Evolutionary conservation across 1,140 invertebrate species (phyloP), one percentile per base, ranked within the genome.

Genomic region (Drosophila paulistorum): DNA sequence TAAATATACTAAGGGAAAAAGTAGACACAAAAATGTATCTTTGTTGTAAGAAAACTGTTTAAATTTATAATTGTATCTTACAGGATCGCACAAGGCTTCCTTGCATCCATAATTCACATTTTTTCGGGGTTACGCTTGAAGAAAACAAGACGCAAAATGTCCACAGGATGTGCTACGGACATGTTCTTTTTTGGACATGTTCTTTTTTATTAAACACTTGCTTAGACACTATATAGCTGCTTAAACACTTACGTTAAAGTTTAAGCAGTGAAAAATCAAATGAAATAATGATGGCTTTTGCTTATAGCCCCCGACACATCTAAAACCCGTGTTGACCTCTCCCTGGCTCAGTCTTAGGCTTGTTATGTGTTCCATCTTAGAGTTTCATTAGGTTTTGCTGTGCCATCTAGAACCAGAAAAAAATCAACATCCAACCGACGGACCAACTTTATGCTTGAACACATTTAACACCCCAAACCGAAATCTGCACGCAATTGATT

Each of bases 401-500:
- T 20, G 45, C 17, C 45, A 51, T 51, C 17, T 10, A 51, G 45
- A 48, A 48, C 17, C 45, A 48, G 45, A 48, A 48, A 61, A 20
- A 13, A 11, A 23, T 42, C 63, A 69, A 39, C 10, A 39, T 39
- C 37, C 37, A n/a, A 13, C 37, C 37, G 37, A 17, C 23, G 61
- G 30, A 65, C 20, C 67, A 51, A 65, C 76, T 73, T 84, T 83
- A 77, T 89, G 79, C 83, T 69, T 89, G 79, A 79, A 67, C 79
- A 87, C 83, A 87, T 83, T 72, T 68, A 69, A 83, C 83, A 80
- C 79, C 76, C 82, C 65, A 37, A 55, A 55, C 68, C 62, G 71
- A 86, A 87, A 82, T 81, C 84, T 87, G 73, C 73, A 87, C 76
- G 83, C 83, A 87, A 87, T 87, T 87, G 83, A 87, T 87, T 87